Evolutionary conservation across 2,888 invertebrate species (phyloP).

Genomic region (Campoplex nolae): DNA sequence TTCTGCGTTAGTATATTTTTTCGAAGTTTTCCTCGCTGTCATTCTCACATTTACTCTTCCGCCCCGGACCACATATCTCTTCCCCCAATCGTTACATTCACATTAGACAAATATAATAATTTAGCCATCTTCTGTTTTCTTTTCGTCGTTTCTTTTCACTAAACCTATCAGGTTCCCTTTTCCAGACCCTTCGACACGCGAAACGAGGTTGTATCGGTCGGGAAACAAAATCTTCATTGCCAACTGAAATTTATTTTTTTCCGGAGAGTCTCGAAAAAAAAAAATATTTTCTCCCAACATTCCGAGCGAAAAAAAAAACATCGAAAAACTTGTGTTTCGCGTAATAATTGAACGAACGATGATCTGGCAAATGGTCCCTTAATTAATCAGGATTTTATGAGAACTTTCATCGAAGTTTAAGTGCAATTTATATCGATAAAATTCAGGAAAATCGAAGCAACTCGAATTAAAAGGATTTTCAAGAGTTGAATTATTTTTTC

Average conservation of each 20-base stretch:
- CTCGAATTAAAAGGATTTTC: neutral
- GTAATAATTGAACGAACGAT: too few relatives aligned
- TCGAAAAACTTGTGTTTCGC: neutral
- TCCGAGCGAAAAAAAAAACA: neutral
- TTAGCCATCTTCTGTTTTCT: constrained; percentile 23
- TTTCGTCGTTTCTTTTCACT: constrained; percentile 6
- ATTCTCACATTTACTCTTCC: constrained; percentile 31
- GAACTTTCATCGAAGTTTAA: neutral
- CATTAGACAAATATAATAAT: constrained; percentile 45
- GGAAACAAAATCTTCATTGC: neutral
- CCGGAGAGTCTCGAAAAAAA: neutral
- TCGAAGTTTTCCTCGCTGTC: constrained; percentile 35
- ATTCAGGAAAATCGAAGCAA: neutral
- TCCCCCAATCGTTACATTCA: constrained; percentile 28
- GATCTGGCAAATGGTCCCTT: neutral
- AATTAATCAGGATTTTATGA: neutral
- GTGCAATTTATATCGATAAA: neutral
- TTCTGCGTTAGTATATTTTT: neutral
- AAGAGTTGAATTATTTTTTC: too few relatives aligned
- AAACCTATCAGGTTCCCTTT: constrained; percentile 45
- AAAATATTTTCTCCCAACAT: neutral
- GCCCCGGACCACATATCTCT: constrained; percentile 11
- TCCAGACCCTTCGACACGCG: constrained; percentile 16
- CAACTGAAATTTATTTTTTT: neutral
- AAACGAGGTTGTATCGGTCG: neutral